These are phyloP conservation scores for Mesorhabditis belari DNA, from an alignment of 2,888 invertebrate genomes.

Conservation along the genomic window DNA sequence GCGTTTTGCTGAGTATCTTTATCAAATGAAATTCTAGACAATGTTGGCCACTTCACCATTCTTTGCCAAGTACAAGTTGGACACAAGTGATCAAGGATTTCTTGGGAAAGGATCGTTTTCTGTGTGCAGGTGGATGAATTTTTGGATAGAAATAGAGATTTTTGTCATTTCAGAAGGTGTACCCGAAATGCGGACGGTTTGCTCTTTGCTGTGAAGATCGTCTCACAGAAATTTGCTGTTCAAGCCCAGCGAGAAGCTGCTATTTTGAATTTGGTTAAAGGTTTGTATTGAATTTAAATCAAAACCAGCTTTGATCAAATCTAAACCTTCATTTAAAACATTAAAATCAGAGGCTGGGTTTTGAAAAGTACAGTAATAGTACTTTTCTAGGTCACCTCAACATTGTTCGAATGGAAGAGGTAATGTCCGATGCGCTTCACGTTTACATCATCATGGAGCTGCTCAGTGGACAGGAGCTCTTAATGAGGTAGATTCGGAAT, in stretches of 20 bases:
- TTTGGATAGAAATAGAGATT: not conserved
- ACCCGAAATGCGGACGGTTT: constrained; percentile 68
- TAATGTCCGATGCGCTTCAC: constrained; percentile 67
- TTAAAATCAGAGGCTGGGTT: not conserved
- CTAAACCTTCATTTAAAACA: not conserved
- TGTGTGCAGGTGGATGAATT: constrained; percentile 65
- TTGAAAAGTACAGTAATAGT: not conserved
- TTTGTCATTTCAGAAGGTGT: constrained; percentile 63
- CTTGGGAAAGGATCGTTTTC: constrained; percentile 84
- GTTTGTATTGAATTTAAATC: constrained; percentile 50
- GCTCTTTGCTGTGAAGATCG: constrained; percentile 81
- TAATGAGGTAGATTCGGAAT: constrained; percentile 9
- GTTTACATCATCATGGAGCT: constrained; percentile 85
- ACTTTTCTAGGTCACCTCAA: constrained; percentile 65
- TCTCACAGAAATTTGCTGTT: constrained; percentile 61
- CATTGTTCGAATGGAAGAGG: constrained; percentile 75
- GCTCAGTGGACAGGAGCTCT: constrained; percentile 54
- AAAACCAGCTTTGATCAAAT: not conserved
- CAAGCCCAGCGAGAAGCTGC: constrained; percentile 69
- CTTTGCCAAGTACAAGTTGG: constrained; percentile 75
- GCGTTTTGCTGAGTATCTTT: not conserved
- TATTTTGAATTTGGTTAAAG: constrained; percentile 74
- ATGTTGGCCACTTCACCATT: constrained; percentile 70
- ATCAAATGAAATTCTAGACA: not conserved
- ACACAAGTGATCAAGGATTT: constrained; percentile 63